A percentile compares a stretch with the other conserved stretches of the same genome.
Evolutionary conservation across 2,888 invertebrate species (phyloP).

Genomic region (Villa cingulata): DNA sequence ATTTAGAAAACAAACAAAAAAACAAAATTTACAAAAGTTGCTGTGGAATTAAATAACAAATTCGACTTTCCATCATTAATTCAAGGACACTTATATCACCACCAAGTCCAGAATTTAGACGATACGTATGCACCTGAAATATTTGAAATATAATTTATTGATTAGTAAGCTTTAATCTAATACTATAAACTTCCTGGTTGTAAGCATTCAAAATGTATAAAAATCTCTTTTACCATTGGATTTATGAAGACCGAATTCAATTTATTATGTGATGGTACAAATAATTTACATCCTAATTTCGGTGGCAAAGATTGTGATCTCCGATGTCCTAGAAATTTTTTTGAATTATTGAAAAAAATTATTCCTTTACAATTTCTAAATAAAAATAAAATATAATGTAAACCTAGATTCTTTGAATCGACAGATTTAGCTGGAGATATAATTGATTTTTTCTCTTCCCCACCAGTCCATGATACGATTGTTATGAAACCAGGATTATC

Average conservation of each 20-base stretch:
- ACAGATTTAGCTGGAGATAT: slow-evolving; percentile 32
- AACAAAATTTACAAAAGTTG: slow-evolving; percentile 56
- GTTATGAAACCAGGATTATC: slow-evolving; percentile 72
- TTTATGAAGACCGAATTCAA: slow-evolving; percentile 58
- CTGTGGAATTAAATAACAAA: slow-evolving; percentile 74
- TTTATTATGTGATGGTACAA: slow-evolving; percentile 66
- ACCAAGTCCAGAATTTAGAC: slow-evolving; percentile 82
- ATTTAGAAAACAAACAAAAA: not conserved
- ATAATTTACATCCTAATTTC: slow-evolving; percentile 63
- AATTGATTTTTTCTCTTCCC: slow-evolving; percentile 42
- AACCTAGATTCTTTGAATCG: slow-evolving; percentile 23
- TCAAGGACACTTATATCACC: slow-evolving; percentile 90
- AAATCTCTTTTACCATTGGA: slow-evolving; percentile 35
- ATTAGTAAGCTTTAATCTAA: too few species aligned
- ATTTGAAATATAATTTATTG: not conserved
- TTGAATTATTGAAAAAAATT: not conserved
- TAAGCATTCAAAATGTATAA: too few species aligned
- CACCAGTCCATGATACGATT: slow-evolving; percentile 75
- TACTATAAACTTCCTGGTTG: too few species aligned
- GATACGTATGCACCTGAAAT: slow-evolving; percentile 51
- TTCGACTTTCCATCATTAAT: slow-evolving; percentile 78
- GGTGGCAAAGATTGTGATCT: slow-evolving; percentile 78
- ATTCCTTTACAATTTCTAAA: too few species aligned
- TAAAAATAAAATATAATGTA: too few species aligned
- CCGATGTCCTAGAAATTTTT: slow-evolving; percentile 43